These are phyloP conservation scores for Rhinatrema bivittatum DNA, from an alignment of 2,797 vertebrate genomes.

Conservation along the genomic window DNA sequence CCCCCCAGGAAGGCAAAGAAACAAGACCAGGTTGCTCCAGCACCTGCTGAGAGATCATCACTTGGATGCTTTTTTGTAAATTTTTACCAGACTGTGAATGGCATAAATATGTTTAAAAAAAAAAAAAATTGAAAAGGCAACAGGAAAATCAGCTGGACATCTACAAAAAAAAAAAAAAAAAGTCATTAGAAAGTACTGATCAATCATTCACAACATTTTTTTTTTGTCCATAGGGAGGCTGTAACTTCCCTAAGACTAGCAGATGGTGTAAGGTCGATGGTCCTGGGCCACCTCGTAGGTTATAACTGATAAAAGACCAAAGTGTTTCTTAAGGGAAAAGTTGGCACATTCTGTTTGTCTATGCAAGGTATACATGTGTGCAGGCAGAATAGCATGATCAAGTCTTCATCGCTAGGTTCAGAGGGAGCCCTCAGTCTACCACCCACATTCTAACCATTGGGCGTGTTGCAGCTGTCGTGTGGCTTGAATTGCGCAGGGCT, in stretches of 20 bases:
- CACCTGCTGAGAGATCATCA: conserved; percentile 91
- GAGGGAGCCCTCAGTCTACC: no score
- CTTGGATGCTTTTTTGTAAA: conserved; percentile 72
- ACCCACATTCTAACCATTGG: no score
- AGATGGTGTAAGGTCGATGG: background rate
- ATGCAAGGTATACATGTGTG: no score
- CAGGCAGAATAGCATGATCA: no score
- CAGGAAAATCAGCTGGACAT: conserved; percentile 49
- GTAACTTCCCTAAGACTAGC: conserved; percentile 20
- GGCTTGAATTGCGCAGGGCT: no score
- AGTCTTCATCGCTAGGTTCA: no score
- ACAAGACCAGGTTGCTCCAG: conserved; percentile 86
- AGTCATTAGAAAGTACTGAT: conserved; percentile 35
- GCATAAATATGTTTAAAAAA: conserved; percentile 53
- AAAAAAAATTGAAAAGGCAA: conserved; percentile 27
- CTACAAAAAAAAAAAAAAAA: conserved; percentile 41
- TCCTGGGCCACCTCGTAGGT: background rate
- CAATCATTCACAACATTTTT: conserved; percentile 22
- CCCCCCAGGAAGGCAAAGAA: conserved; percentile 74
- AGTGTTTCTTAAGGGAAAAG: background rate
- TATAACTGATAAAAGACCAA: background rate
- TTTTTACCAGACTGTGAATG: conserved; percentile 64
- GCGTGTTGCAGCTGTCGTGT: no score
- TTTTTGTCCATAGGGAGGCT: background rate
- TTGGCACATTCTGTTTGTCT: no score